Evolutionary conservation across 2,888 invertebrate species (phyloP), one percentile per base, ranked within the genome.

Genomic region (Neocrepidodera transversa): DNA sequence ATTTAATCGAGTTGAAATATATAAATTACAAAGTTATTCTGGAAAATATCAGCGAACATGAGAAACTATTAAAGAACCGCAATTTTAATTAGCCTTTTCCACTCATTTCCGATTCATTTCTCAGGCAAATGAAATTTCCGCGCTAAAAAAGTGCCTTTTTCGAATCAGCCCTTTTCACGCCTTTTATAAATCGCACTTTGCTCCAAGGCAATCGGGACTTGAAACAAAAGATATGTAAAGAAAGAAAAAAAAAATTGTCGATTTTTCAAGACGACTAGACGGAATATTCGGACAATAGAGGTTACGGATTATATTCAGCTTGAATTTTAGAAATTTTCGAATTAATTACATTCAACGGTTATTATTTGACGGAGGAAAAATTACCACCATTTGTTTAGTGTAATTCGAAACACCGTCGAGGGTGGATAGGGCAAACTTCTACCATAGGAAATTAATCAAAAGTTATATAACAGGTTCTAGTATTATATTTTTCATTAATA

Each of bases 291-390:
- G 45, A 26, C 54, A 54, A 54, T 26, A 32, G 35, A 13, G 14
- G 26, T 54, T 54, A 54, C 45, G 54, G 45, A 54, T 54, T 35
- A 36, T 54, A 54, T 54, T 47, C 36, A 45, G 20, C 47, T 54
- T 54, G 45, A 54, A 54, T 45, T 54, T 54, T 36, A 45, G 43
- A 20, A 45, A 38, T 36, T 43, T 54, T 45, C 17, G 3, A 18
- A 54, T 47, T 54, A 54, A 54, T 54, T 54, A 16, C 17, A 54
- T 54, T 54, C 54, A 36, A 11, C 18, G 16, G 17, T 16, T 45
- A 54, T 47, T 45, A 36, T 54, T 45, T 28, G 28, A 5, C 45
- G 13, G 23, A 3, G 20, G 16, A 45, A 28, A 23, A 16, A 45
- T 28, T 4, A 16, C 38, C 3, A 13, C 6, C 14, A 26, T 45